A percentile compares a stretch with the other conserved stretches of the same genome.
These are phyloP conservation scores for Pegea sp. DNA, from an alignment of 23 tunicate species.

Conservation along the genomic window DNA sequence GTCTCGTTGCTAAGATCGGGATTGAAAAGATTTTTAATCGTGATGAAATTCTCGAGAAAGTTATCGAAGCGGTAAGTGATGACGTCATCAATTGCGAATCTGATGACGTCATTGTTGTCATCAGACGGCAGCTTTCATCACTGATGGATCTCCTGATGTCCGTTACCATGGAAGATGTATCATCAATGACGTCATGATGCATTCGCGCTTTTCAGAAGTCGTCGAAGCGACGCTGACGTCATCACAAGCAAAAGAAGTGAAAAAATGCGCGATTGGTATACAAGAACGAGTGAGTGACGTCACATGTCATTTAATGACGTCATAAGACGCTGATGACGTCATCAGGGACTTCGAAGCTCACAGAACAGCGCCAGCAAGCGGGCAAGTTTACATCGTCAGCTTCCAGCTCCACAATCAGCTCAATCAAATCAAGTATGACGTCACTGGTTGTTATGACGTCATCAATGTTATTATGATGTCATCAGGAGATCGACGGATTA, in stretches of 20 bases:
- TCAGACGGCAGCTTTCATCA: slow-evolving; percentile 32
- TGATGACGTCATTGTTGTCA: neutral
- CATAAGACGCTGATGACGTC: neutral
- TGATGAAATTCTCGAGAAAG: slow-evolving; percentile 43
- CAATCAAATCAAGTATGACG: no score
- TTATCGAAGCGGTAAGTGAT: slow-evolving; percentile 48
- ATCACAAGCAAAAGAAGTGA: slow-evolving; percentile 29
- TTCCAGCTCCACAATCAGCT: no score
- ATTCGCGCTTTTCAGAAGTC: slow-evolving; percentile 4
- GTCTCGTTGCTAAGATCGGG: slow-evolving; percentile 51
- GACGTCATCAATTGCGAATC: neutral
- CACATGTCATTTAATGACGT: neutral
- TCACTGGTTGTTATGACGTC: no score
- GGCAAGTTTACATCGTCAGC: neutral
- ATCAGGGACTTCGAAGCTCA: slow-evolving; percentile 1
- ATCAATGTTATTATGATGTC: neutral
- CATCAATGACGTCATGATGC: slow-evolving; percentile 31
- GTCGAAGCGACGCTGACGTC: slow-evolving; percentile 2
- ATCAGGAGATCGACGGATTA: neutral
- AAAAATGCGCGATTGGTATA: slow-evolving; percentile 20
- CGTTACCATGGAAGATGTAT: slow-evolving; percentile 55
- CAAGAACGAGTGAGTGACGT: slow-evolving; percentile 27
- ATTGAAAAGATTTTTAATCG: slow-evolving; percentile 63
- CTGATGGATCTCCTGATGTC: slow-evolving; percentile 41
- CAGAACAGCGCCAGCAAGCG: neutral